Percentiles rank a stretch among this genome's conserved stretches.
phyloP scores from a whole-genome alignment of 2,797 vertebrate genomes.

The Sebastes diaconus region DNA sequence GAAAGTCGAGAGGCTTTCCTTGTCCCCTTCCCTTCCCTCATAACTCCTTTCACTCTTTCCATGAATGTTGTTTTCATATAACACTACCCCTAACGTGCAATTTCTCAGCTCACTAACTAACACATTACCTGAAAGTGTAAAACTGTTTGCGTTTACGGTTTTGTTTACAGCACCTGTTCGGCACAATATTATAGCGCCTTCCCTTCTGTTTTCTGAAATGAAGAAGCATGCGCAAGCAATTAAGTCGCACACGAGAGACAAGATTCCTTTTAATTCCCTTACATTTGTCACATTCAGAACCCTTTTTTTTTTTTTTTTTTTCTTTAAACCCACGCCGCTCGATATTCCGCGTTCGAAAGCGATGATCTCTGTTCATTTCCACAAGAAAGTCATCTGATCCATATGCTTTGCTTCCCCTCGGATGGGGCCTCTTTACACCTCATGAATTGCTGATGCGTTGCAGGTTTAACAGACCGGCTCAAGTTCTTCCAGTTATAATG shows the following conservation, averaged over 20 bases:
- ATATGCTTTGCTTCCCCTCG: constrained; percentile 25
- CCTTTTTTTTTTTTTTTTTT: neutral
- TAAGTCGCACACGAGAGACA: neutral
- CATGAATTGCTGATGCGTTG: constrained; percentile 71
- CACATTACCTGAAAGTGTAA: constrained; percentile 52
- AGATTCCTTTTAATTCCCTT: constrained; percentile 2
- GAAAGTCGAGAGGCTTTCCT: neutral
- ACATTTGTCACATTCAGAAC: constrained; percentile 1
- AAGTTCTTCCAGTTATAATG: constrained; percentile 57
- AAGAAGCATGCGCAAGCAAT: constrained; percentile 19
- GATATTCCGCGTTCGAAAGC: constrained; percentile 13
- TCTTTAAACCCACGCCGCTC: neutral
- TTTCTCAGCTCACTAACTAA: constrained; percentile 34
- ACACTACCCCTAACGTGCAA: neutral
- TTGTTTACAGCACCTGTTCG: constrained; percentile 46
- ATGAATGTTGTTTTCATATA: neutral
- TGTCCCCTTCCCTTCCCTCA: neutral
- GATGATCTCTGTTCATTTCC: constrained; percentile 25
- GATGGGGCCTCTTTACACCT: constrained; percentile 38
- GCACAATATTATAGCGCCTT: constrained; percentile 12
- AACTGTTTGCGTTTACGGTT: constrained; percentile 23
- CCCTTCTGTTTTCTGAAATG: constrained; percentile 47
- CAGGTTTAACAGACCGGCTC: constrained; percentile 61
- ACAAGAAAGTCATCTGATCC: constrained; percentile 51
- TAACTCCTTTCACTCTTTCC: neutral